These are phyloP conservation scores for Benthochromis sp. DNA, from an alignment of 2,113 vertebrate genomes.

Conservation along the genomic window DNA sequence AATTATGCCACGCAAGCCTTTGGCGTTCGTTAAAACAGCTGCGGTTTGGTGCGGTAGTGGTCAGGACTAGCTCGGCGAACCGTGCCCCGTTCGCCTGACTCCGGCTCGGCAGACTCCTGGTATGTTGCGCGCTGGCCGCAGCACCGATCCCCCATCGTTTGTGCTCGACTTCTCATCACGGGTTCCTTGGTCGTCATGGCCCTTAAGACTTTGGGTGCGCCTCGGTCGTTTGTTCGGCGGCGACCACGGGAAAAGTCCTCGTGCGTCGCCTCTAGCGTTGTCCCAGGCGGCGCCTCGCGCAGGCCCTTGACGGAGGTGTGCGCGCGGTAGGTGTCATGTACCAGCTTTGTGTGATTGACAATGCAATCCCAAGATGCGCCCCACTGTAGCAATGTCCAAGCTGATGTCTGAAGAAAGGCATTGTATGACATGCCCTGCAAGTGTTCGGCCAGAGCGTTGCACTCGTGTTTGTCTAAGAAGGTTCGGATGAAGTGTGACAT, in stretches of 20 bases:
- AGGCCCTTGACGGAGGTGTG: accelerated
- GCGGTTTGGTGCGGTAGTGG: no score
- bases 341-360: accelerated
- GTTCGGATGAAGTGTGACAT: no score
- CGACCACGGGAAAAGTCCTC: accelerated
- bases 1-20: accelerated
- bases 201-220: no score
- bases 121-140: accelerated
- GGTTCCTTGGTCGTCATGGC: no score
- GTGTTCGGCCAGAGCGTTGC: accelerated
- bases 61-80: no score
- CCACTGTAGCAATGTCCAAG: accelerated
- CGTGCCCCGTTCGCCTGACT: accelerated
- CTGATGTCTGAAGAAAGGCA: no score
- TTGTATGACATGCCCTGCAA: no score
- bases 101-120: accelerated
- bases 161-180: no score
- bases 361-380: no score
- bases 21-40: no score
- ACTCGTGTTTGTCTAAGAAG: no score
- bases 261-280: accelerated
- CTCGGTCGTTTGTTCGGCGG: accelerated
- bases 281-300: accelerated
- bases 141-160: no score
- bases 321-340: accelerated